These are phyloP conservation scores for Oscheius sp. DNA, from an alignment of 2,888 invertebrate genomes.

Conservation along the genomic window DNA sequence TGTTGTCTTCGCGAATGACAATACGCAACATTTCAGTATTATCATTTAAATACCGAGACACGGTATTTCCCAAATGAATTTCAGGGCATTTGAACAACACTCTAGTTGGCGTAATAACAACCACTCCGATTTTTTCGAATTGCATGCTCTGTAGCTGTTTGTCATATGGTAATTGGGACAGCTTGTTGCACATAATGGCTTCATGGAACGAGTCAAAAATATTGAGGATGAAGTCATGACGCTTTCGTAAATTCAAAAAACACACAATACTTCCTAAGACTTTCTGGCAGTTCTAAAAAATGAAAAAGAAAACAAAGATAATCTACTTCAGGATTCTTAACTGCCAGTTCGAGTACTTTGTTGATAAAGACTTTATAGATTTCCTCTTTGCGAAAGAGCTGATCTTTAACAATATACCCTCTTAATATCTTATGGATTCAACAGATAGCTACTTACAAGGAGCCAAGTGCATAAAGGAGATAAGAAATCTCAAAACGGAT, in stretches of 20 bases:
- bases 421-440: not conserved
- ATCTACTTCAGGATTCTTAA: not conserved
- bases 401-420: slow-evolving; percentile 5
- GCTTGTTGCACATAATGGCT: not conserved
- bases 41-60: not conserved
- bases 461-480: not conserved
- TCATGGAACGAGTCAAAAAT: not conserved
- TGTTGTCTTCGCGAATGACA: not conserved
- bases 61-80: not conserved
- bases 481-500: not conserved
- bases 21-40: slow-evolving; percentile 6
- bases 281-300: not conserved
- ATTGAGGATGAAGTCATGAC: not conserved
- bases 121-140: slow-evolving; percentile 1
- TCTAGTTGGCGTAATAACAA: not conserved
- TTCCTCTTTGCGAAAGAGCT: not conserved
- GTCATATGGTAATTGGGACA: not conserved
- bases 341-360: not conserved
- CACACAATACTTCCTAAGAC: not conserved
- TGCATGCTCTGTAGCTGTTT: not conserved
- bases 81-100: not conserved
- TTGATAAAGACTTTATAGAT: not conserved
- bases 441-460: not conserved
- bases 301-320: not conserved
- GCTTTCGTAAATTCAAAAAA: not conserved